phyloP scores from a whole-genome alignment of 2,113 vertebrate species.

The Sebastes schlegelii region DNA sequence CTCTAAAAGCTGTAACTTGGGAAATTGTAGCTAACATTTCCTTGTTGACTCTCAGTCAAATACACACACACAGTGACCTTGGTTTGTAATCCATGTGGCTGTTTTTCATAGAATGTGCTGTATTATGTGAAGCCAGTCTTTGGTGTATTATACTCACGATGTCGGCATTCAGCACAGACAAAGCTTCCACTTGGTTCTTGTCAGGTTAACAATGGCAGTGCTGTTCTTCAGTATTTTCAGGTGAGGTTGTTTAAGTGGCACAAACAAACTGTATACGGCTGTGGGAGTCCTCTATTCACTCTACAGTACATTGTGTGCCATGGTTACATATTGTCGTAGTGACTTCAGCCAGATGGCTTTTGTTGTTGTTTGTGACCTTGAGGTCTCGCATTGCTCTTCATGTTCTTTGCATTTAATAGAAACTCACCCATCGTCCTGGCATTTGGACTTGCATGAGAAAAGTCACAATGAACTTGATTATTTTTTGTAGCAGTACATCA shows the following conservation, averaged over 20 bases:
- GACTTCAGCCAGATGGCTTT: neutral
- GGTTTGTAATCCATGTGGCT: neutral
- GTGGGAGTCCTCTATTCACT: neutral
- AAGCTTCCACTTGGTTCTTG: neutral
- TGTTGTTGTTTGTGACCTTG: neutral
- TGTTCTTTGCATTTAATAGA: neutral
- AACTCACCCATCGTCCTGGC: neutral
- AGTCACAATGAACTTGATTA: neutral
- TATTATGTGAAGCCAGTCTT: neutral
- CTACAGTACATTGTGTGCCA: neutral
- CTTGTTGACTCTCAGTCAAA: neutral
- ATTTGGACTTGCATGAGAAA: neutral
- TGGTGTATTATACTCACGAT: neutral
- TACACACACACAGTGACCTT: neutral
- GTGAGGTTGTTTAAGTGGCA: neutral
- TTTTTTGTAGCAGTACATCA: neutral
- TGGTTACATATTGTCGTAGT: neutral
- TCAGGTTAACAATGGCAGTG: neutral
- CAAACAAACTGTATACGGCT: neutral
- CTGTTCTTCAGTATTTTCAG: neutral
- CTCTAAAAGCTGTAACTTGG: neutral
- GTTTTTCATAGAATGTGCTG: neutral
- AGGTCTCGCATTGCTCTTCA: neutral
- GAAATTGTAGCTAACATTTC: neutral
- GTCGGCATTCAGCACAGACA: neutral